Evolutionary conservation across 2,113 vertebrate species (phyloP).

Genomic region (Phyllopteryx taeniolatus): DNA sequence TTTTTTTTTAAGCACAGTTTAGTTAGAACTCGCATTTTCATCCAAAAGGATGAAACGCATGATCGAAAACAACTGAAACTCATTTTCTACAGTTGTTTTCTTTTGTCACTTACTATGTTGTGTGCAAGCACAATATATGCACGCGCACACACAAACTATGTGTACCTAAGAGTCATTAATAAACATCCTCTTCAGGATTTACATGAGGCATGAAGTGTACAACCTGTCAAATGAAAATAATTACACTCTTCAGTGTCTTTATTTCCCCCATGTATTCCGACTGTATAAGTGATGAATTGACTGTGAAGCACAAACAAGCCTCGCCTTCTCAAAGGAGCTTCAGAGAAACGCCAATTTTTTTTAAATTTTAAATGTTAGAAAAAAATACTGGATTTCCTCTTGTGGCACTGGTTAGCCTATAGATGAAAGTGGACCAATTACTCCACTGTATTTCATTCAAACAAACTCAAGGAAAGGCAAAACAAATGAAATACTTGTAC

Average conservation of each 20-base stretch:
- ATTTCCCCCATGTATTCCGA: slow-evolving; percentile 19
- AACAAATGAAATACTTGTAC: slow-evolving; percentile 58
- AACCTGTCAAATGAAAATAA: slow-evolving; percentile 42
- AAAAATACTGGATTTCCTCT: background rate
- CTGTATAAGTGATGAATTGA: slow-evolving; percentile 25
- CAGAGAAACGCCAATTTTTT: slow-evolving; percentile 18
- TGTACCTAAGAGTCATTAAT: slow-evolving; percentile 4
- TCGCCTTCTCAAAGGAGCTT: slow-evolving; percentile 6
- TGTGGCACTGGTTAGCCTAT: background rate
- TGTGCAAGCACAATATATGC: background rate
- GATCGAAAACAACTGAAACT: background rate
- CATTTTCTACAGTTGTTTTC: background rate
- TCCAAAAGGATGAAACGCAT: background rate
- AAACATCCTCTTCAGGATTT: slow-evolving; percentile 3
- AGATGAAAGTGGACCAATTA: slow-evolving; percentile 22
- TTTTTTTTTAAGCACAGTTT: background rate
- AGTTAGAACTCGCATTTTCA: background rate
- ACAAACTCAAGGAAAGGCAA: slow-evolving; percentile 34
- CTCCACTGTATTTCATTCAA: slow-evolving; percentile 45
- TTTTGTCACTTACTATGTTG: background rate
- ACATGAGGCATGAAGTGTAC: slow-evolving; percentile 10
- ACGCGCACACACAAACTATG: background rate
- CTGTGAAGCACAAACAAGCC: slow-evolving; percentile 29
- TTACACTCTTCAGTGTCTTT: slow-evolving; percentile 27
- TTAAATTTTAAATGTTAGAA: background rate